These are phyloP conservation scores for Cyphomyrus plagiostoma DNA, from an alignment of 2,113 vertebrate species.

Conservation along the genomic window DNA sequence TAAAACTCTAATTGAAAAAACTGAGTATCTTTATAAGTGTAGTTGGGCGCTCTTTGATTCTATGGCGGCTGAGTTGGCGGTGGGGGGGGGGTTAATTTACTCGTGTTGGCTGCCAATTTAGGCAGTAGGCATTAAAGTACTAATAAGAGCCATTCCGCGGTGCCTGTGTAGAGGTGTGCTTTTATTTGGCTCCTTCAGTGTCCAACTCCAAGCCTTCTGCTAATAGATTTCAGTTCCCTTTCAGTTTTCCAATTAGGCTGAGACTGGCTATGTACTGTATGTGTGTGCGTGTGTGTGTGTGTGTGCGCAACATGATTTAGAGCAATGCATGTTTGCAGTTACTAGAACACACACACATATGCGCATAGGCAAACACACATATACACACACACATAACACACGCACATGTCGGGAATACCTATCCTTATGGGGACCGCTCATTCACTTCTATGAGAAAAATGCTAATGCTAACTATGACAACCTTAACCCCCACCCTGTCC, in stretches of 20 bases:
- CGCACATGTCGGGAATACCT: too few relatives aligned
- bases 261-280: slow-evolving; percentile 26
- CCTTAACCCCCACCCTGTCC: too few relatives aligned
- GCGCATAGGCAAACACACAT: too few relatives aligned
- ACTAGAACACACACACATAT: neutral
- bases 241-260: slow-evolving; percentile 57
- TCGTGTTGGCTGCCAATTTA: slow-evolving; percentile 61
- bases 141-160: slow-evolving; percentile 60
- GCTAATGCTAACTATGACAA: too few relatives aligned
- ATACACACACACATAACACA: too few relatives aligned
- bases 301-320: neutral
- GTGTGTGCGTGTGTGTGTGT: neutral
- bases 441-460: too few relatives aligned
- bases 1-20: slow-evolving; percentile 41
- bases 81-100: slow-evolving; percentile 49
- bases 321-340: neutral
- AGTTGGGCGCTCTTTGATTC: slow-evolving; percentile 57
- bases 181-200: slow-evolving; percentile 38
- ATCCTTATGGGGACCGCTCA: too few relatives aligned
- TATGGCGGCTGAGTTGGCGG: slow-evolving; percentile 38
- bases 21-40: slow-evolving; percentile 48
- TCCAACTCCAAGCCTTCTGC: slow-evolving; percentile 47
- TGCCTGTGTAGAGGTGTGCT: slow-evolving; percentile 50
- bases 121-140: slow-evolving; percentile 63
- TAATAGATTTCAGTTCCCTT: slow-evolving; percentile 65